Evolutionary conservation across 2,888 invertebrate species (phyloP).

Genomic region (Chrysolina oricalcia): DNA sequence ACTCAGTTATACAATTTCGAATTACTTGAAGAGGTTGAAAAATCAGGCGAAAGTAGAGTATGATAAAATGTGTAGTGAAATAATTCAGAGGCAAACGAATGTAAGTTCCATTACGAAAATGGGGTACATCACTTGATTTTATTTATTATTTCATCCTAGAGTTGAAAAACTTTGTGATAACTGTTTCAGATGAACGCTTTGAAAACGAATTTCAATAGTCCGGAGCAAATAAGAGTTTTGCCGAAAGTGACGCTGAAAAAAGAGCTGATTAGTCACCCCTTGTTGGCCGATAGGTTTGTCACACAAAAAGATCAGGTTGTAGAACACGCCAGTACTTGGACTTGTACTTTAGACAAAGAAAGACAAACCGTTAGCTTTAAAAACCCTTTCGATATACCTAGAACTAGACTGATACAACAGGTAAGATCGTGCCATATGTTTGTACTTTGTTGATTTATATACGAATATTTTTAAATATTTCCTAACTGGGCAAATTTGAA

Average conservation of each 20-base stretch:
- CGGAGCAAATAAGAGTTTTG: constrained; percentile 72
- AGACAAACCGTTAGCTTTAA: constrained; percentile 82
- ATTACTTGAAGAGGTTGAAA: constrained; percentile 96
- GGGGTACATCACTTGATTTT: too few relatives aligned
- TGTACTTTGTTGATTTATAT: too few relatives aligned
- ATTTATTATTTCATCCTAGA: too few relatives aligned
- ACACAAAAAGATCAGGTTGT: constrained; percentile 88
- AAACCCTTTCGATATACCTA: constrained; percentile 96
- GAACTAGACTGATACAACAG: constrained; percentile 92
- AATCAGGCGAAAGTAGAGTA: constrained; percentile 94
- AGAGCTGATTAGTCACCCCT: constrained; percentile 87
- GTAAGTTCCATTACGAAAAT: constrained; percentile 60
- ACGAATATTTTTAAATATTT: too few relatives aligned
- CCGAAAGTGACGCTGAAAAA: constrained; percentile 80
- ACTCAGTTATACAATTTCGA: constrained; percentile 92
- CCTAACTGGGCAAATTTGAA: too few relatives aligned
- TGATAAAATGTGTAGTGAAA: constrained; percentile 88
- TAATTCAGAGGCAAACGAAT: constrained; percentile 77
- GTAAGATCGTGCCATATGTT: constrained; percentile 53
- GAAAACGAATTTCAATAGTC: constrained; percentile 59
- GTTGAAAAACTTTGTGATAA: too few relatives aligned
- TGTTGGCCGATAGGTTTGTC: constrained; percentile 87
- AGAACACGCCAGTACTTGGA: constrained; percentile 85
- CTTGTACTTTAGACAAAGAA: constrained; percentile 76
- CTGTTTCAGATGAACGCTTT: constrained; percentile 54